Percentiles rank a stretch among this genome's conserved stretches.
Evolutionary conservation across 1,140 invertebrate species (phyloP).

Genomic region (Lepidurus arcticus): DNA sequence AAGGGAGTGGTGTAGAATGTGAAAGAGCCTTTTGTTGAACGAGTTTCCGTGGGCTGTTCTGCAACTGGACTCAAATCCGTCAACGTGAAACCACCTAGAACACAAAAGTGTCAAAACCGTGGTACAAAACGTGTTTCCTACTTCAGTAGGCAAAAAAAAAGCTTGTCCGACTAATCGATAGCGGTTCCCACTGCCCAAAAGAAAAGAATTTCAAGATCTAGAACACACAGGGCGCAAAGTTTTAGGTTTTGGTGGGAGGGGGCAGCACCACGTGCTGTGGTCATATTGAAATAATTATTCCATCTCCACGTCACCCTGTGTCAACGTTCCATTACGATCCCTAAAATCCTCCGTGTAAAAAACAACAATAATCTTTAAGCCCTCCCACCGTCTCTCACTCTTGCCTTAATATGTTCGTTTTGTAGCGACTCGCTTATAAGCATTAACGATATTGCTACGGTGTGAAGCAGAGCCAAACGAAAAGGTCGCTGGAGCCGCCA

Average conservation of each 20-base stretch:
- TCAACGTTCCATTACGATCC: not conserved
- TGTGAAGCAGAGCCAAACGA: not conserved
- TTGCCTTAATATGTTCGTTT: not conserved
- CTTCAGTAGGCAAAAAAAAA: too few relatives aligned
- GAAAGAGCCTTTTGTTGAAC: too few relatives aligned
- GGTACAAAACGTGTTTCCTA: too few relatives aligned
- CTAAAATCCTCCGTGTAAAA: not conserved
- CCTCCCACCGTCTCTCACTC: too few relatives aligned
- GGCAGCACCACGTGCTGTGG: not conserved
- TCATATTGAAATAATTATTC: constrained; percentile 1
- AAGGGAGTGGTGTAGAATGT: too few relatives aligned
- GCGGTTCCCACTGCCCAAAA: not conserved
- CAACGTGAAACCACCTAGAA: too few relatives aligned
- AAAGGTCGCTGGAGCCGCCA: not conserved
- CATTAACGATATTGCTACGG: not conserved
- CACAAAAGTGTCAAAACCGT: too few relatives aligned
- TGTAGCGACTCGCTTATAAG: not conserved
- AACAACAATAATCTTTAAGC: not conserved
- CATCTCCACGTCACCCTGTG: not conserved
- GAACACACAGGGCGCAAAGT: not conserved
- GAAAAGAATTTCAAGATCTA: not conserved
- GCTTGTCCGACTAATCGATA: not conserved
- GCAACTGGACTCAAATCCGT: too few relatives aligned
- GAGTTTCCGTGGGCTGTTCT: too few relatives aligned
- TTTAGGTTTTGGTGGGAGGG: not conserved